Base-by-base conservation (phyloP, 2,888 invertebrate species). In the Elegia similella region DNA sequence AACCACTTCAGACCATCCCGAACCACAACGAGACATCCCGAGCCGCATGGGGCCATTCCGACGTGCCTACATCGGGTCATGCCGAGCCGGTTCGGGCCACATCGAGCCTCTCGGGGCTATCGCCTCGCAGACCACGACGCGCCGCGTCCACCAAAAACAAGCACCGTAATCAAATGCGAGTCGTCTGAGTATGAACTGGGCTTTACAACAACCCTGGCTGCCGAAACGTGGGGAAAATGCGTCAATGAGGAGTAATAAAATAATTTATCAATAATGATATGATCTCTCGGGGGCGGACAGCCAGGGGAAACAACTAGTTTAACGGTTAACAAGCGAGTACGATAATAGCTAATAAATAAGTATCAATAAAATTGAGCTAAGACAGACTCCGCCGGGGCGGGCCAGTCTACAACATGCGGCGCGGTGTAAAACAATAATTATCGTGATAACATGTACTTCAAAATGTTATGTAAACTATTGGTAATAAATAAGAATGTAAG, bases 341-440 rank as follows among this genome's bases (percentile, higher is more conserved):
- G 80, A 78, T 65, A 77, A 79, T 78, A 80, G 80, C 75, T 69
- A 74, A 76, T 78, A 79, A 76, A 80, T 80, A 83, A 82, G 80
- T 84, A 83, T 82, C 79, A 84, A 84, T 89, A 87, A 85, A 89
- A 89, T 89, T 89, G 89, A 89, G 89, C 89, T 89, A 89, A 80
- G 80, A 75, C 76, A 80, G 72, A 78, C 75, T 80, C 70, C 76
- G 3, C 48, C 15, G 34, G 5, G 17, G 15, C 34, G 15, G 15
- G 10, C 34, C 50, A 15, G 7, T 17, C 34, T 34, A 50, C 50
- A 34, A 50, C 34, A 34, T 50, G 34, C 50, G 6, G 50, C 34
- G 50, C 38, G 17, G 50, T 50, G 50, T 50, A 34, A 50, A 50
- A 50, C 50, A 50, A 50, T 50, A 50, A 34, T 34, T 50, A 50